Evolutionary conservation across 2,888 invertebrate species (phyloP), one percentile per base, ranked within the genome.

Genomic region (Brachyptera putata): DNA sequence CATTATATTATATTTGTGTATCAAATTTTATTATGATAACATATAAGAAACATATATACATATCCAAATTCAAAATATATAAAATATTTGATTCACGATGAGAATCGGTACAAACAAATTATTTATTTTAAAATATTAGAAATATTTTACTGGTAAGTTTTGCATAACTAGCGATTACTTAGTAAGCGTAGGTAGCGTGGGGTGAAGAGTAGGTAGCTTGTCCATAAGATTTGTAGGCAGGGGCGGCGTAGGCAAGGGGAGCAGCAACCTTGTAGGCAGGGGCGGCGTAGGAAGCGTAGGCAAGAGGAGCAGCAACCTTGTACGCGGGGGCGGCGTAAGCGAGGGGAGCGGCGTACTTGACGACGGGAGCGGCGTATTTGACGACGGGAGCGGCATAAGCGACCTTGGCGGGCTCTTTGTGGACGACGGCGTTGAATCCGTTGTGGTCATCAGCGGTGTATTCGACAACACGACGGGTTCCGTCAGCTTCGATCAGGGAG

Each of bases 401-500:
- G 0, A 48, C 48, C 41, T 56, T 56, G 16, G 22, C 56, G 18
- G 30, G 30, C 30, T 26, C n/a, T 24, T 46, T 46, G 80, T 25
- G 80, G 77, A 46, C 46, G 46, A 46, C 46, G 22, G 46, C 46
- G 24, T 46, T 46, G 46, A 46, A 46, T 22, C 46, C 46, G 46
- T 46, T 46, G 46, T 46, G 46, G 46, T 46, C 21, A 21, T 46
- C 46, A 13, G 46, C 46, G 58, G 74, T 74, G 70, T 80, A 80
- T 22, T 79, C 75, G 14, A 80, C 80, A 37, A 75, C 73, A 61
- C 80, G 75, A 57, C 73, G 74, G 65, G 74, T 74, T 34, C 80
- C 80, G 71, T 80, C 80, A 22, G 80, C 69, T 64, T 80, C 80
- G 64, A 80, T 71, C 2, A 80, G 69, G 58, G 78, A 76, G 67